Percentiles rank a stretch among this genome's conserved stretches.
Evolutionary conservation across 2,888 invertebrate genomes (phyloP).

Genomic region (Ectropis crepuscularia): DNA sequence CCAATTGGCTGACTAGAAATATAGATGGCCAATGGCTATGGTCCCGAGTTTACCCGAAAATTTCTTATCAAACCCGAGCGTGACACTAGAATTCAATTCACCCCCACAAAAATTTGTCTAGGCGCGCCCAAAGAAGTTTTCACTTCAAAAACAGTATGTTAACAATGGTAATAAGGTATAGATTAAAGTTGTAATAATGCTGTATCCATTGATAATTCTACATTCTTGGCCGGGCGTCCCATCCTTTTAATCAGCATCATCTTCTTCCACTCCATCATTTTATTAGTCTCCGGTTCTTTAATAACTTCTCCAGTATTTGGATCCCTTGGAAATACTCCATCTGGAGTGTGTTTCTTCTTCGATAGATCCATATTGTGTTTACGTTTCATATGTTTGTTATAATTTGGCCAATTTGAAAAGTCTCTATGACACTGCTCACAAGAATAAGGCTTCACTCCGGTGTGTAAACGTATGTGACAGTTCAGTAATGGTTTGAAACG

Average conservation of each 20-base stretch:
- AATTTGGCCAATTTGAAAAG: conserved; percentile 91
- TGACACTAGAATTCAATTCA: too few species aligned
- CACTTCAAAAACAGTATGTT: too few species aligned
- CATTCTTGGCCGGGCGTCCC: conserved; percentile 40
- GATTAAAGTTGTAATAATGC: conserved; percentile 10
- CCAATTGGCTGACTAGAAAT: too few species aligned
- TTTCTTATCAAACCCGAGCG: too few species aligned
- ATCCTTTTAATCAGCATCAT: conserved; percentile 50
- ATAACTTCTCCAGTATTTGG: conserved; percentile 57
- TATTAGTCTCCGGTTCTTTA: conserved; percentile 51
- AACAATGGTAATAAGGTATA: too few species aligned
- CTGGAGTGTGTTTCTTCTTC: conserved; percentile 68
- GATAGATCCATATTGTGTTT: conserved; percentile 83
- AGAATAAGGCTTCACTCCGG: conserved; percentile 88
- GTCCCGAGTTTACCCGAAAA: too few species aligned
- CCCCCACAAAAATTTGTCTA: too few species aligned
- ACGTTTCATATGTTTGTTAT: conserved; percentile 92
- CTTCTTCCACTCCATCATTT: conserved; percentile 62
- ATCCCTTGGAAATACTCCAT: conserved; percentile 64
- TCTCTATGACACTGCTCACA: conserved; percentile 87
- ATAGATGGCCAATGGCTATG: too few species aligned
- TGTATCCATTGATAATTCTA: background rate
- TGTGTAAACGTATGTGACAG: conserved; percentile 88
- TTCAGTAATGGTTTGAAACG: conserved; percentile 53
- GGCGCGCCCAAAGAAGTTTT: too few species aligned